Evolutionary conservation across 2,888 invertebrate genomes (phyloP).

Genomic region (Urechis unicinctus): DNA sequence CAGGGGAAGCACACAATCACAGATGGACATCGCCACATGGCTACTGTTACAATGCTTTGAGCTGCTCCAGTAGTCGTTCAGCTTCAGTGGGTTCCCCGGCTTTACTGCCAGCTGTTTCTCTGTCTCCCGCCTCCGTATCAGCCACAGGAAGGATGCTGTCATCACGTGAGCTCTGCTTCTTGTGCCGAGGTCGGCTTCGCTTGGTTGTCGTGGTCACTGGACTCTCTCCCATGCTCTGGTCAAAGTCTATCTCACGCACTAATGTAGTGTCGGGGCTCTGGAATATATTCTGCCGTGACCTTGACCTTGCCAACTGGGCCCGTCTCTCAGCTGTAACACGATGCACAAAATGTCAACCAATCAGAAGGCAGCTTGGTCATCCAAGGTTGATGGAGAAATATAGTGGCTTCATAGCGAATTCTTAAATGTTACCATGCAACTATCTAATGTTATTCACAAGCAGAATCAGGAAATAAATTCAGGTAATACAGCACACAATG

Average conservation of each 20-base stretch:
- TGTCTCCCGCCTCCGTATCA: background rate
- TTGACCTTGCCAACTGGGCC: slow-evolving; percentile 80
- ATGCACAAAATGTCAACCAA: too few relatives aligned
- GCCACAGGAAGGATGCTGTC: background rate
- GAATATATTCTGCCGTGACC: slow-evolving; percentile 60
- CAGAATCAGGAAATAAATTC: too few relatives aligned
- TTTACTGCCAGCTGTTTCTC: background rate
- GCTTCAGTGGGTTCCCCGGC: slow-evolving; percentile 31
- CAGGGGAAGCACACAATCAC: too few relatives aligned
- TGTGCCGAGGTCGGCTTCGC: background rate
- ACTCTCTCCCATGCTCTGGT: slow-evolving; percentile 16
- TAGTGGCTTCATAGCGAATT: too few relatives aligned
- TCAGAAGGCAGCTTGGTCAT: too few relatives aligned
- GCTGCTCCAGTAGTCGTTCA: slow-evolving; percentile 35
- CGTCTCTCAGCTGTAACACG: slow-evolving; percentile 78
- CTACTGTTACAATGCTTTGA: slow-evolving; percentile 28
- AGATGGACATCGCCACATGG: too few relatives aligned
- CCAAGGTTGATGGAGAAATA: too few relatives aligned
- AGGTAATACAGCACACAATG: too few relatives aligned
- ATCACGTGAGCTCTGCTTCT: background rate
- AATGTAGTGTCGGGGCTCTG: slow-evolving; percentile 12
- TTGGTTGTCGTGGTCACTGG: background rate
- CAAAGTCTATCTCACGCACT: slow-evolving; percentile 41
- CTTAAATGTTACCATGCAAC: too few relatives aligned
- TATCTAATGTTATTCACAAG: too few relatives aligned